Conservation (phyloP, 1,140 invertebrate species). For the Drosophila sechellia region DNA sequence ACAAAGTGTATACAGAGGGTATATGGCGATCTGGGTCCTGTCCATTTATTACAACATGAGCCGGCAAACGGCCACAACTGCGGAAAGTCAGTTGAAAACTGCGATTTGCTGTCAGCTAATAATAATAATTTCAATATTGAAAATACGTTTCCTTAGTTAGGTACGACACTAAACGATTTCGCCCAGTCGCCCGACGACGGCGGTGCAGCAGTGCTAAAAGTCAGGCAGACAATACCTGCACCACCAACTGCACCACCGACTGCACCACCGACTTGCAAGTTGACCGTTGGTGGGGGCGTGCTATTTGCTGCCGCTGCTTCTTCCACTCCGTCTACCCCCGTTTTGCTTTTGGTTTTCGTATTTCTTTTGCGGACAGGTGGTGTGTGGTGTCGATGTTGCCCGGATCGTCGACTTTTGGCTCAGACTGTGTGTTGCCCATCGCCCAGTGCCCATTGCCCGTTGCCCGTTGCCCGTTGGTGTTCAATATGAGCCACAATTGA, state of each 20-base stretch:
- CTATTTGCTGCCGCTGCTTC: constrained; percentile 66
- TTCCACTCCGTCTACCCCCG: constrained; percentile 20
- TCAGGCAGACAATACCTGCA: constrained; percentile 62
- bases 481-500: constrained; percentile 83
- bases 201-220: constrained; percentile 66
- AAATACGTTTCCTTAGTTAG: constrained; percentile 83
- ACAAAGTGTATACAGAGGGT: constrained; percentile 72
- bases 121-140: constrained; percentile 84
- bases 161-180: constrained; percentile 83
- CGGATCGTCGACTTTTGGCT: constrained; percentile 50
- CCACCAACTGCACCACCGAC: constrained; percentile 3
- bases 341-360: not conserved
- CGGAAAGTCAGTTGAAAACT: constrained; percentile 73
- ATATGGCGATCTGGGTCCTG: constrained; percentile 33
- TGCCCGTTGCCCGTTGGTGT: constrained; percentile 65
- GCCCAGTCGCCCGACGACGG: constrained; percentile 55
- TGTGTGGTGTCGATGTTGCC: constrained; percentile 80
- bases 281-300: constrained; percentile 81
- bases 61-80: constrained; percentile 56
- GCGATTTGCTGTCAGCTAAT: constrained; percentile 84
- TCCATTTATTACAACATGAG: constrained; percentile 81
- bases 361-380: constrained; percentile 70
- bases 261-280: constrained; percentile 43
- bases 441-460: constrained; percentile 55
- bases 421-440: constrained; percentile 29